phyloP scores from a whole-genome alignment of 2,797 vertebrate genomes.

The Myripristis murdjan region DNA sequence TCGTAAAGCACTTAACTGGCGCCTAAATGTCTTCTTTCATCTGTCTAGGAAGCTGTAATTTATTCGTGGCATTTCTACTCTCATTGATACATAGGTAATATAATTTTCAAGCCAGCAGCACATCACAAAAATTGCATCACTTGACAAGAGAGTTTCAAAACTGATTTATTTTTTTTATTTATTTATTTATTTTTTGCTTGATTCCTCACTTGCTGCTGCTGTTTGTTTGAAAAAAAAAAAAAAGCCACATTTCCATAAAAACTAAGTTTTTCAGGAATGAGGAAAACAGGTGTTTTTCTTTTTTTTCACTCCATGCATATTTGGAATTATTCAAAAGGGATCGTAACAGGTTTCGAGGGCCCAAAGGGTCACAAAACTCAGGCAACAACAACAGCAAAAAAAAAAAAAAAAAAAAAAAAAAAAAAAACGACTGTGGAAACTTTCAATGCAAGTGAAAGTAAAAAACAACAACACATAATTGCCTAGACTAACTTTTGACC shows the following conservation, averaged over 20 bases:
- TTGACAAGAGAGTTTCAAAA: neutral
- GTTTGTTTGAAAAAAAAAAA: no score
- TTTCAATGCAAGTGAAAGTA: conserved; percentile 10
- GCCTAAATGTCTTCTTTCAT: no score
- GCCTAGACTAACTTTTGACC: neutral
- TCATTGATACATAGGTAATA: neutral
- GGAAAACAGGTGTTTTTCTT: conserved; percentile 33
- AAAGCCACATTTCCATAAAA: neutral
- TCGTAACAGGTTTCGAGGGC: conserved; percentile 19
- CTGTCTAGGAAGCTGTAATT: no score
- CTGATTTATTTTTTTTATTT: neutral
- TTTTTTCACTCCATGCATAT: conserved; percentile 6
- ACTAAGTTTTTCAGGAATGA: conserved; percentile 2
- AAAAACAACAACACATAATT: conserved; percentile 36
- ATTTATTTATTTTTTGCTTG: no score
- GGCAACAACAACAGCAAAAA: no score
- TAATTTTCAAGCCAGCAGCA: neutral
- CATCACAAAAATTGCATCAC: neutral
- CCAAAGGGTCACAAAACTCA: conserved; percentile 36
- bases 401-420: no score
- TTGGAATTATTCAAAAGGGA: conserved; percentile 28
- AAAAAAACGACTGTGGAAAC: conserved; percentile 27
- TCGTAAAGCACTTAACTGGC: no score
- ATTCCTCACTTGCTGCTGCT: conserved; percentile 17
- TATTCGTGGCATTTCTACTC: neutral